phyloP scores from a whole-genome alignment of 2,888 invertebrate species.

The Blastobasis lacticolella region DNA sequence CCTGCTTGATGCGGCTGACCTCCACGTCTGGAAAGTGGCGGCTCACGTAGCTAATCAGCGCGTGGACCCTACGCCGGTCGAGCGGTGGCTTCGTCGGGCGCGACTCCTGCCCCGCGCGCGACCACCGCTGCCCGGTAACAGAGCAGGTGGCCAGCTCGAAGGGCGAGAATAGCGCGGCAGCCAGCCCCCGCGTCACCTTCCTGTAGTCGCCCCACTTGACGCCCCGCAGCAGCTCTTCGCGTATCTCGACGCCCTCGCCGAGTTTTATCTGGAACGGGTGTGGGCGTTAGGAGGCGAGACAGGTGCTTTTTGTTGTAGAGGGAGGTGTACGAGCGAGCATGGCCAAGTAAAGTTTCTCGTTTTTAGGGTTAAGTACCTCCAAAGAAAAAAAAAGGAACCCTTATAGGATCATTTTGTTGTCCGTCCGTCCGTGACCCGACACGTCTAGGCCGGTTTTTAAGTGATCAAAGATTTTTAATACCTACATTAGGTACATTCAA shows the following conservation, averaged over 20 bases:
- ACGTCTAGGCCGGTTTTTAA: too few relatives aligned
- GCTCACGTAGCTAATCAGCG: conserved; percentile 84
- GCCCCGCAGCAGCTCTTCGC: conserved; percentile 79
- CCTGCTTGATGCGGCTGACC: conserved; percentile 84
- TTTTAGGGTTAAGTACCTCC: too few relatives aligned
- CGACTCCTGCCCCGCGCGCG: conserved; percentile 80
- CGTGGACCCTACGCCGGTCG: conserved; percentile 82
- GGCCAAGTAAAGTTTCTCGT: too few relatives aligned
- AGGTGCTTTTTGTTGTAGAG: too few relatives aligned
- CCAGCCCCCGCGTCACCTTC: conserved; percentile 81
- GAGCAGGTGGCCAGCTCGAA: conserved; percentile 83
- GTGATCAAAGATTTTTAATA: too few relatives aligned
- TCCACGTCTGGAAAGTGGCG: conserved; percentile 82
- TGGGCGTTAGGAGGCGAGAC: too few relatives aligned
- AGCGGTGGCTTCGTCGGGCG: conserved; percentile 84
- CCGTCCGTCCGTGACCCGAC: neutral
- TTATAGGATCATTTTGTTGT: too few relatives aligned
- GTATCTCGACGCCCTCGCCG: conserved; percentile 82
- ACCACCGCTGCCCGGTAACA: conserved; percentile 85
- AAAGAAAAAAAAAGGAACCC: too few relatives aligned
- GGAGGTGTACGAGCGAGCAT: too few relatives aligned
- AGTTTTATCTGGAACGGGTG: conserved; percentile 75
- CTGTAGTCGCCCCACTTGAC: conserved; percentile 85
- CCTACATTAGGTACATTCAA: too few relatives aligned
- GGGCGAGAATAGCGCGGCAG: conserved; percentile 83